Base-by-base conservation (phyloP, 1,140 invertebrate species). In the Bombus sibiricus region DNA sequence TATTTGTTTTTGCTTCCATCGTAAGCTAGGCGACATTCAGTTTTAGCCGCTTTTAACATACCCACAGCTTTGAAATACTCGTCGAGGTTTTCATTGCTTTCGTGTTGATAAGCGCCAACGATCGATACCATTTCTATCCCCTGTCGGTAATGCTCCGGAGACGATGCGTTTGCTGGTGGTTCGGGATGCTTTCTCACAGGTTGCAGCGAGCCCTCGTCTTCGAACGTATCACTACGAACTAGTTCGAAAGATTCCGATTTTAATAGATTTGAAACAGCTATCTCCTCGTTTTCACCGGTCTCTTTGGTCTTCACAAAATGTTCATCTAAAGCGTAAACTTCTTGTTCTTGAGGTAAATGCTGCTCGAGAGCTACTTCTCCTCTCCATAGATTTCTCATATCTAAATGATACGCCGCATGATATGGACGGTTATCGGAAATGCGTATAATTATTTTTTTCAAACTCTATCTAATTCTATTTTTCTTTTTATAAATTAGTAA, bases 51-150 rank as follows among this genome's bases (percentile, higher is more conserved):
- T 59, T 75, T 81, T 3, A 75, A 81, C 95, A 93, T 93, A 97
- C 96, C 96, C 84, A 96, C 92, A 83, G 95, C 96, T 92, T 95
- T 95, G 88, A 96, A 97, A 91, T 96, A 97, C 84, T 96, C 96
- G 76, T 96, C 96, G 89, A 97, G 93, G 93, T 96, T 96, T 92
- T 97, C 96, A 93, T 96, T 97, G 90, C 95, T 96, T 86, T 96
- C 96, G 66, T 96, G 96, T 88, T 96, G 95, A 93, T 97, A 97
- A 92, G 95, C 96, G 93, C 96, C 96, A 74, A 93, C 85, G 83
- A 96, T 95, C 47, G 94, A 91, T 73, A 93, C 92, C 96, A 96
- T 96, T 88, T 92, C 93, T 85, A 18, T 41, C 5, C 10, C 9
- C 79, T 39, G 69, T 68, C 25, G 78, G 39, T 80, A 85, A 81